These are phyloP conservation scores for Trachemys scripta DNA, from an alignment of 2,113 vertebrate species.

Conservation along the genomic window DNA sequence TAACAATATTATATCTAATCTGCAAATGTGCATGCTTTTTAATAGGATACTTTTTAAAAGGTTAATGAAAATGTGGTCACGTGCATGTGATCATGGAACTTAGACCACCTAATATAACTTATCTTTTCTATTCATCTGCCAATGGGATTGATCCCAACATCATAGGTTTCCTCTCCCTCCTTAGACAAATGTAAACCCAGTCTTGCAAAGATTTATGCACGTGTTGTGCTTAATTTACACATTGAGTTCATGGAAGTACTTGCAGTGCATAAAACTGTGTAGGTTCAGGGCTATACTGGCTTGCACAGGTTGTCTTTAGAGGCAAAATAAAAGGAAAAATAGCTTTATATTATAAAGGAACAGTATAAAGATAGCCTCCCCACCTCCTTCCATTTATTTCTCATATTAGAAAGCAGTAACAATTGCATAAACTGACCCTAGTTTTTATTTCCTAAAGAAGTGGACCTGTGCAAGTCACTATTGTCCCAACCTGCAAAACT, in stretches of 20 bases:
- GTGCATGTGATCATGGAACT: neutral
- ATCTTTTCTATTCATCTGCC: neutral
- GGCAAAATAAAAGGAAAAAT: neutral
- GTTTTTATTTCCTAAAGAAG: neutral
- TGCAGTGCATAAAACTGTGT: too few relatives aligned
- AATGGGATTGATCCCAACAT: neutral
- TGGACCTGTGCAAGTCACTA: neutral
- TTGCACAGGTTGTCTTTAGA: too few relatives aligned
- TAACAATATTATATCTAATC: neutral
- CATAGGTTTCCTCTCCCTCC: neutral
- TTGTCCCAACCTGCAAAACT: neutral
- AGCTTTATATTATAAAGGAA: neutral
- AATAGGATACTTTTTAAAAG: neutral
- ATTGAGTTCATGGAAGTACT: neutral
- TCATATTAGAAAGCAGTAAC: too few relatives aligned
- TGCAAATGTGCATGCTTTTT: constrained; percentile 13
- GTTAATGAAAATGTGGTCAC: neutral
- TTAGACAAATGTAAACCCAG: neutral
- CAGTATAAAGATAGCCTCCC: neutral
- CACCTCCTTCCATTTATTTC: neutral
- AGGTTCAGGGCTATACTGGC: too few relatives aligned
- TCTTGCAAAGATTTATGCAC: neutral
- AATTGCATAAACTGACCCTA: neutral
- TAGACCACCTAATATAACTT: neutral
- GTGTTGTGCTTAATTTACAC: neutral